phyloP scores from a whole-genome alignment of 2,888 invertebrate species.

The Agrochola macilenta region DNA sequence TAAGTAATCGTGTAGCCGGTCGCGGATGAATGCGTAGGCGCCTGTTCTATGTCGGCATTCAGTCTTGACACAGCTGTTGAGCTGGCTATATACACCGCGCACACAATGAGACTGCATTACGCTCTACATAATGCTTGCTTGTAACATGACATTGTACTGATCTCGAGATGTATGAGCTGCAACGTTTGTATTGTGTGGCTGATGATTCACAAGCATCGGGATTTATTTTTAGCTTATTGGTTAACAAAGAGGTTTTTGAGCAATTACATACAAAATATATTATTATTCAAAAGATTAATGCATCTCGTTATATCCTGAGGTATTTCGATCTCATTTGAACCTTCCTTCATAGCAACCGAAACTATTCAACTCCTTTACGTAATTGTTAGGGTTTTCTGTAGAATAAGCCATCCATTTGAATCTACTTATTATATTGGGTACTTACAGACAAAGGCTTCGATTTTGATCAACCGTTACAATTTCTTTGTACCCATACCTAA shows the following conservation, averaged over 20 bases:
- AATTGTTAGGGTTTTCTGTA: constrained; percentile 18
- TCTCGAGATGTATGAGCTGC: constrained; percentile 42
- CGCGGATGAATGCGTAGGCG: constrained; percentile 78
- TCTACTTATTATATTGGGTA: constrained; percentile 16
- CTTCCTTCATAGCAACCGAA: background rate
- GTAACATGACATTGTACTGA: constrained; percentile 47
- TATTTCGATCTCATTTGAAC: background rate
- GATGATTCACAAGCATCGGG: constrained; percentile 29
- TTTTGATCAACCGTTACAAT: constrained; percentile 48
- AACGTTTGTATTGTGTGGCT: constrained; percentile 26
- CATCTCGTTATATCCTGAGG: background rate
- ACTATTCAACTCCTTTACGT: background rate
- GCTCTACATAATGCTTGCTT: constrained; percentile 33
- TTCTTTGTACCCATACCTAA: constrained; percentile 45
- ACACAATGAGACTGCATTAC: constrained; percentile 52
- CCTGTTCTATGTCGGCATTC: constrained; percentile 48
- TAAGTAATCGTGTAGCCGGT: constrained; percentile 67
- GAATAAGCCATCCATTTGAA: constrained; percentile 20
- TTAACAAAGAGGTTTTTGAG: constrained; percentile 17
- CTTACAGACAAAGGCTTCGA: constrained; percentile 11
- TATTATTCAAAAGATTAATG: constrained; percentile 9
- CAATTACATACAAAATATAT: constrained; percentile 1
- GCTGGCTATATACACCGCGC: constrained; percentile 28
- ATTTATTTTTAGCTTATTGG: constrained; percentile 26
- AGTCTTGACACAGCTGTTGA: constrained; percentile 50